phyloP scores from a whole-genome alignment of 2,797 vertebrate species.

The Pogonophryne albipinna region DNA sequence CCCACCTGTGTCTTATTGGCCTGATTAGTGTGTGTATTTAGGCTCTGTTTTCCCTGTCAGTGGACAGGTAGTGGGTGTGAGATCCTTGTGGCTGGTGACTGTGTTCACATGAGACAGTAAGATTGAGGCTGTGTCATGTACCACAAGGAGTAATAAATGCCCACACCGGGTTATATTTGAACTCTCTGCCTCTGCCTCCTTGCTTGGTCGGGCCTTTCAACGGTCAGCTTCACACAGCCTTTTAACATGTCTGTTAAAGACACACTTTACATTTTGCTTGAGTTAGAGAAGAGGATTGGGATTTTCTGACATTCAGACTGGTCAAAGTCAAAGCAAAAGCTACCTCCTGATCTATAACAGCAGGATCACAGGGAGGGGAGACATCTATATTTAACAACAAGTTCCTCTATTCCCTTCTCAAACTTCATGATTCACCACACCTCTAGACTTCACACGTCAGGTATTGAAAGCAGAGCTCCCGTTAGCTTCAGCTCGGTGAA shows the following conservation, averaged over 20 bases:
- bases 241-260: background rate
- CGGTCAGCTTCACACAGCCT: background rate
- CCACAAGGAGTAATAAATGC: no score
- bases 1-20: no score
- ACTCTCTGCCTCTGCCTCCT: no score
- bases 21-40: no score
- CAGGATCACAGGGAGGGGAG: constrained; percentile 32
- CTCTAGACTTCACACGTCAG: constrained; percentile 31
- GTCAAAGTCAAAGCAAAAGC: constrained; percentile 12
- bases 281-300: background rate
- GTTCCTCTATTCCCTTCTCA: constrained; percentile 32
- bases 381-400: constrained; percentile 67
- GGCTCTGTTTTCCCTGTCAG: no score
- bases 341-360: constrained; percentile 34
- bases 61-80: no score
- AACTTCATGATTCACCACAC: constrained; percentile 44
- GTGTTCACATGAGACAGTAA: no score
- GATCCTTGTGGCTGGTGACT: no score
- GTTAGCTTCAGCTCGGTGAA: background rate
- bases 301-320: background rate
- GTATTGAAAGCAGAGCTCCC: constrained; percentile 29
- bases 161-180: no score
- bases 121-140: no score
- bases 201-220: no score
- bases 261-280: background rate